Conservation (phyloP, 2,888 invertebrate genomes). For the Brachyopa scutellaris region DNA sequence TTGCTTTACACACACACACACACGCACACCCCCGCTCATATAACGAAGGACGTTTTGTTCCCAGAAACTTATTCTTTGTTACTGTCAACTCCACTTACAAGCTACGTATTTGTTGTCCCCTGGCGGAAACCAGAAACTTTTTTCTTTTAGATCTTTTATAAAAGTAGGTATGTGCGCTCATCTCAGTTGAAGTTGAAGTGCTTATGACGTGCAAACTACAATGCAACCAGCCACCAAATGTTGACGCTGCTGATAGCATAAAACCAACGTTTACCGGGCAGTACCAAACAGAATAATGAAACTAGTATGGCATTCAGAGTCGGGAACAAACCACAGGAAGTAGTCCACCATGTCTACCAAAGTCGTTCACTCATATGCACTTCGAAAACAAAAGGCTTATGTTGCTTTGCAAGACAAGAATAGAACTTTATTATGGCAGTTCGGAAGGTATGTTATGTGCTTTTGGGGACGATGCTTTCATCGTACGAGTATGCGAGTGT, state of each 20-base stretch:
- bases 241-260: slow-evolving; percentile 51
- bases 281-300: slow-evolving; percentile 61
- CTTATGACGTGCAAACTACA: slow-evolving; percentile 69
- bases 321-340: slow-evolving; percentile 68
- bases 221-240: slow-evolving; percentile 65
- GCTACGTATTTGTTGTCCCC: slow-evolving; percentile 18
- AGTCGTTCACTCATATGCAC: slow-evolving; percentile 69
- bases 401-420: slow-evolving; percentile 68
- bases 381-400: slow-evolving; percentile 71
- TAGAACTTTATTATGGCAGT: slow-evolving; percentile 70
- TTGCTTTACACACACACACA: slow-evolving; percentile 4
- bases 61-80: slow-evolving; percentile 30
- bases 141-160: slow-evolving; percentile 45
- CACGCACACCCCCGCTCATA: background rate
- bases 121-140: slow-evolving; percentile 47
- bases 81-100: slow-evolving; percentile 31
- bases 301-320: slow-evolving; percentile 52
- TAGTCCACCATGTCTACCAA: slow-evolving; percentile 71
- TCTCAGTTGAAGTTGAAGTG: slow-evolving; percentile 67
- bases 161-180: slow-evolving; percentile 51
- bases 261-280: slow-evolving; percentile 67
- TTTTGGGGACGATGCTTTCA: slow-evolving; percentile 57
- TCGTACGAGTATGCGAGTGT: no score
- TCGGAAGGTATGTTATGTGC: slow-evolving; percentile 65
- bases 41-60: slow-evolving; percentile 13